Evolutionary conservation across 2,113 vertebrate genomes (phyloP).

Genomic region (Naja naja): DNA sequence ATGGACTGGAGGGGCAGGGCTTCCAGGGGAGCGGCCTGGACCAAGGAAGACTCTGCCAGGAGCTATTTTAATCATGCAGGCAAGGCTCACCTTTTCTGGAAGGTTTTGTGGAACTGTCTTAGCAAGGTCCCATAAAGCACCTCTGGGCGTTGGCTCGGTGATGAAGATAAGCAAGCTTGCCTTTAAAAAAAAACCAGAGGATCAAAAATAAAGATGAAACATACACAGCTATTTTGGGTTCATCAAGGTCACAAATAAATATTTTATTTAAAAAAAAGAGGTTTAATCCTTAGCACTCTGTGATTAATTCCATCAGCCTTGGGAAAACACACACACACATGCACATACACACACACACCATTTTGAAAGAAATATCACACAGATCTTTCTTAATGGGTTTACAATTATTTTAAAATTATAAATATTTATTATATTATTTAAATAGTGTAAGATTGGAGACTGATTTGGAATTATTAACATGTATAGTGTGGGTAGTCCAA

Average conservation of each 20-base stretch:
- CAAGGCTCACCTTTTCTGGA: constrained; percentile 52
- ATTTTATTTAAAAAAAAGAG: constrained; percentile 69
- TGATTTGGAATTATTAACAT: not conserved
- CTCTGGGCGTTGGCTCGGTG: constrained; percentile 54
- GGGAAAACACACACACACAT: not conserved
- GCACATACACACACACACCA: not conserved
- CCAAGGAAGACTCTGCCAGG: constrained; percentile 79
- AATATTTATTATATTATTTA: not conserved
- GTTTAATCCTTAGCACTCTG: not conserved
- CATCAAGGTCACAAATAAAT: constrained; percentile 79
- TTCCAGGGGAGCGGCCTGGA: constrained; percentile 66
- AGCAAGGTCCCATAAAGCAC: constrained; percentile 57
- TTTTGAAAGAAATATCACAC: not conserved
- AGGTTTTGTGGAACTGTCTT: constrained; percentile 33
- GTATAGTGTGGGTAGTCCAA: not conserved
- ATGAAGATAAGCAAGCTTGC: constrained; percentile 60
- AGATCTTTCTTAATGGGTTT: not conserved
- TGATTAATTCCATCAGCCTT: not conserved
- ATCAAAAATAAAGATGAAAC: constrained; percentile 43
- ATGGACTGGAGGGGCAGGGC: constrained; percentile 45
- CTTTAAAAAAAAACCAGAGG: constrained; percentile 30
- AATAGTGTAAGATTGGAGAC: not conserved
- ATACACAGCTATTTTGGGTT: constrained; percentile 63
- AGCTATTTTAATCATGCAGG: constrained; percentile 74
- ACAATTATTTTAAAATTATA: not conserved